Evolutionary conservation across 2,797 vertebrate species (phyloP), one percentile per base, ranked within the genome.

Genomic region (Peromyscus nudipes): DNA sequence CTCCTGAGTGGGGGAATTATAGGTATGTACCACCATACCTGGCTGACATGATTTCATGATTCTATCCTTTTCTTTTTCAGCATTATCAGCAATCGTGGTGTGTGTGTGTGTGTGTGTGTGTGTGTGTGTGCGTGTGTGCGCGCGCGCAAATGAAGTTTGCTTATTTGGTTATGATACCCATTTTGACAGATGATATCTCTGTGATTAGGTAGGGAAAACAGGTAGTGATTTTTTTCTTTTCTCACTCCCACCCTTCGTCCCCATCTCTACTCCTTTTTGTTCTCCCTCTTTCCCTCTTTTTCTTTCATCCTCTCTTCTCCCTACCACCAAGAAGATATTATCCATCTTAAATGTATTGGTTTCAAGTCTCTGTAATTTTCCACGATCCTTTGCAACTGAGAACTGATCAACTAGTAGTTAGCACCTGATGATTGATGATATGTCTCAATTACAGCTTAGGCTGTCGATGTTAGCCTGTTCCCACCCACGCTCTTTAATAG

Each of bases 371-470:
- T 79, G 67, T 34, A 4, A 76, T 92, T 96, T 64, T 60, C 57
- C 14, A 77, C 73, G 87, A 49, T 52, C 40, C 29, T 64, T 34
- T n/a, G 29, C 31, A 52, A 4, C 8, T 17, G 52, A 73, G 73
- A 57, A 11, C n/a, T 7, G 77, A 49, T 43, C 69, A 57, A 57
- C 67, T 29, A 19, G 86, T 31, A 88, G 67, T 34, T 64, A 69
- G 55, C 34, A 0, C 64, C n/a, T n/a, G n/a, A n/a, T n/a, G n/a
- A n/a, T 82, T 96, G 31, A 1, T 88, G 49, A 49, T 55, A 19
- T 3, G 23, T 7, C 0, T 0, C 1, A 16, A 40, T 62, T n/a
- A 60, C 0, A 2, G 76, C 49, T n/a, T 12, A 7, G 49, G 57
- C 27, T 8, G 0, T 0, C 13, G 11, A 8, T 21, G 1, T 21